Evolutionary conservation across 1,140 invertebrate species (phyloP).

Genomic region (Bombus sibiricus): DNA sequence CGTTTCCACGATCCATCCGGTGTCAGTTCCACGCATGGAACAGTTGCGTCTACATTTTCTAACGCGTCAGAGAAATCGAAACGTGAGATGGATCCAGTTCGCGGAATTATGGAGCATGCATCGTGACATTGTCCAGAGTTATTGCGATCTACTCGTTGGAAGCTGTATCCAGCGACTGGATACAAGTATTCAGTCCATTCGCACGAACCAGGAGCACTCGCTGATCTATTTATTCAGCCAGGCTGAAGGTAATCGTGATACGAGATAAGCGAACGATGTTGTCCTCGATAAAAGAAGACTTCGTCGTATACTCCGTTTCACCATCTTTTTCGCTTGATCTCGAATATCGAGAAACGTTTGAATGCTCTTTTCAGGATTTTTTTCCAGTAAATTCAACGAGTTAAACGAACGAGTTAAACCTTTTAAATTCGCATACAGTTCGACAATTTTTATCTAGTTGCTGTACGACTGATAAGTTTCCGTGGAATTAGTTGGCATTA

Average conservation of each 20-base stretch:
- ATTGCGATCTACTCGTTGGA: slow-evolving; percentile 50
- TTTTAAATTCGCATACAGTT: neutral
- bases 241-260: slow-evolving; percentile 32
- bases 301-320: neutral
- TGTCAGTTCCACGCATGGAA: neutral
- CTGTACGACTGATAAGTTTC: neutral
- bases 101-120: slow-evolving; percentile 58
- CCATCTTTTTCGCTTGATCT: slow-evolving; percentile 14
- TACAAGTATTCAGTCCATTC: slow-evolving; percentile 45
- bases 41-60: slow-evolving; percentile 8
- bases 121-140: slow-evolving; percentile 52
- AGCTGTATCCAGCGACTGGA: slow-evolving; percentile 5
- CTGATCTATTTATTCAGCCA: slow-evolving; percentile 54
- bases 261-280: slow-evolving; percentile 37
- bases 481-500: neutral
- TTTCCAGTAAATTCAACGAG: neutral
- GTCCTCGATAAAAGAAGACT: slow-evolving; percentile 38
- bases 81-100: slow-evolving; percentile 62
- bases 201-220: slow-evolving; percentile 11
- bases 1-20: neutral
- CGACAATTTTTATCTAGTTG: neutral
- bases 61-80: slow-evolving; percentile 41
- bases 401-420: no score
- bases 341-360: slow-evolving; percentile 5
- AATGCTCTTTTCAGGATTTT: neutral